Evolutionary conservation across 2,113 vertebrate species (phyloP).

Genomic region (Pseudonaja textilis): DNA sequence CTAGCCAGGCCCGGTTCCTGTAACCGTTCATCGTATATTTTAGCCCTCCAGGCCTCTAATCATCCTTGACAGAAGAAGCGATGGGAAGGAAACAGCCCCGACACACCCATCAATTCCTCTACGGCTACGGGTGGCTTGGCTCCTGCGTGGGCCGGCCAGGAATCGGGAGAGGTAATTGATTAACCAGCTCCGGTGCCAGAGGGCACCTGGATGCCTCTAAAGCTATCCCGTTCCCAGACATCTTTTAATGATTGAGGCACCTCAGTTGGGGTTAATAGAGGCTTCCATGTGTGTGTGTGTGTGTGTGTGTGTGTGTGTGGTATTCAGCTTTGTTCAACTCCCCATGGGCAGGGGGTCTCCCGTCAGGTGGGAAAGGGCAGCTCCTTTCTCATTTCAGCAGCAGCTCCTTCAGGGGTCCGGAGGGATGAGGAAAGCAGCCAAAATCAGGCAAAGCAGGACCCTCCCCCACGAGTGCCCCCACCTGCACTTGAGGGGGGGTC

Average conservation of each 20-base stretch:
- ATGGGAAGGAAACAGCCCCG: not conserved
- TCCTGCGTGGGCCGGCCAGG: not conserved
- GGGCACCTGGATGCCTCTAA: constrained; percentile 39
- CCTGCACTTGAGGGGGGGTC: fast-evolving
- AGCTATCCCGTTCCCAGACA: constrained; percentile 46
- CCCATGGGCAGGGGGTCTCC: not conserved
- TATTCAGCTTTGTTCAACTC: not conserved
- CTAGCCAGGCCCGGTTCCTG: too few species aligned
- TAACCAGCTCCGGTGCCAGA: constrained; percentile 50
- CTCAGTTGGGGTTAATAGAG: constrained; percentile 46
- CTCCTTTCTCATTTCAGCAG: not conserved
- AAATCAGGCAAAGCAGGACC: not conserved
- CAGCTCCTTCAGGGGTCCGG: not conserved
- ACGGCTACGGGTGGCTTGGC: constrained; percentile 13
- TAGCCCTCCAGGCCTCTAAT: too few species aligned
- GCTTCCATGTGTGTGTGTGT: not conserved
- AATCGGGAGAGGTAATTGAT: constrained; percentile 42
- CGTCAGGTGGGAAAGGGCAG: not conserved
- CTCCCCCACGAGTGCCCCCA: fast-evolving
- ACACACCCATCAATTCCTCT: not conserved
- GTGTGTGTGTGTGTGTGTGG: too few species aligned
- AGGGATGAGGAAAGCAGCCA: not conserved
- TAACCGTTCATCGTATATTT: too few species aligned
- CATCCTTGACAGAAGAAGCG: not conserved
- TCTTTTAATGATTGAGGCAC: constrained; percentile 52